These are phyloP conservation scores for Lacanobia oleracea DNA, from an alignment of 2,888 invertebrate species.

Conservation along the genomic window DNA sequence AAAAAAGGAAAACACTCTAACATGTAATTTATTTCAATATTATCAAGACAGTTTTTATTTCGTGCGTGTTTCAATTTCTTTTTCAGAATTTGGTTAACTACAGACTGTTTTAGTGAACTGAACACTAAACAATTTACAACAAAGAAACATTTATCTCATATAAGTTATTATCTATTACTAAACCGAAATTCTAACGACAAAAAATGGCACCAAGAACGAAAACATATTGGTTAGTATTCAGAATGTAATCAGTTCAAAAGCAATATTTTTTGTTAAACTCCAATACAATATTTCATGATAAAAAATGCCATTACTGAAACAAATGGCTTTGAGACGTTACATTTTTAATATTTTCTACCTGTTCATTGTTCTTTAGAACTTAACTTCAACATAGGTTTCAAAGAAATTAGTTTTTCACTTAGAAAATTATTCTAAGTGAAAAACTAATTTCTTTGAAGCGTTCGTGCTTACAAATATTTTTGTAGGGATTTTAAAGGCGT, in stretches of 20 bases:
- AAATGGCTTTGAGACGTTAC: slow-evolving; percentile 30
- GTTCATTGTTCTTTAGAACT: slow-evolving; percentile 1
- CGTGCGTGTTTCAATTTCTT: not conserved
- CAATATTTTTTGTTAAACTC: slow-evolving; percentile 49
- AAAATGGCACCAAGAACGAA: not conserved
- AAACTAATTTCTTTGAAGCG: too few species aligned
- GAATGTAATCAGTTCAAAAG: slow-evolving; percentile 32
- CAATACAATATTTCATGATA: slow-evolving; percentile 35
- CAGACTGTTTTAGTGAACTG: not conserved
- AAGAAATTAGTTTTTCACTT: slow-evolving; percentile 15
- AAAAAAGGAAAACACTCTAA: not conserved
- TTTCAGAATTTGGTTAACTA: not conserved
- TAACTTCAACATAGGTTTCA: too few species aligned
- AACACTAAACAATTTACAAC: not conserved
- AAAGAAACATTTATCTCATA: slow-evolving; percentile 1
- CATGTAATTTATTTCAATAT: not conserved
- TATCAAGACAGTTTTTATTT: not conserved
- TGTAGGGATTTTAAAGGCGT: not conserved
- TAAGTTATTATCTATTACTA: not conserved
- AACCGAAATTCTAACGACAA: slow-evolving; percentile 3
- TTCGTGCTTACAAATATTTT: not conserved
- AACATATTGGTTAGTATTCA: slow-evolving; percentile 9
- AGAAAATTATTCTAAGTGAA: slow-evolving; percentile 13
- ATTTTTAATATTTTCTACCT: slow-evolving; percentile 35
- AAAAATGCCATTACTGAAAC: slow-evolving; percentile 35